Evolutionary conservation across 1,140 invertebrate genomes (phyloP).

Genomic region (Lepidurus arcticus): DNA sequence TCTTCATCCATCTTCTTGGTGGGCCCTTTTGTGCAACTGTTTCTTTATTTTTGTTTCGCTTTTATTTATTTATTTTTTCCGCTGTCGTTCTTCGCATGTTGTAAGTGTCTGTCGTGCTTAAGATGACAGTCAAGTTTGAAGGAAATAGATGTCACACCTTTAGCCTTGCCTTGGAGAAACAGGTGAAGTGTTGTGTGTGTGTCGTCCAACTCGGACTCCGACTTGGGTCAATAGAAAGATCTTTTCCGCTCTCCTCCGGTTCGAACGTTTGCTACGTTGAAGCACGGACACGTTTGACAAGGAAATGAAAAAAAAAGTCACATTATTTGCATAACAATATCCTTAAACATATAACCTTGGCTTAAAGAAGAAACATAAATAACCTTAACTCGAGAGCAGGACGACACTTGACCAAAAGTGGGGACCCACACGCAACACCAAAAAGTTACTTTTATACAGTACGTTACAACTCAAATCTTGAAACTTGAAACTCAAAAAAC

Average conservation of each 20-base stretch:
- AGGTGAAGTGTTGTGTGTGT: slow-evolving; percentile 1
- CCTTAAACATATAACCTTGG: slow-evolving; percentile 11
- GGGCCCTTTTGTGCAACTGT: slow-evolving; percentile 4
- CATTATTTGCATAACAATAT: slow-evolving; percentile 12
- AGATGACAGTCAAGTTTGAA: background rate
- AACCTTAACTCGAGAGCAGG: background rate
- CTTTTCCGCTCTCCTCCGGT: background rate
- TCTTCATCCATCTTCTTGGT: background rate
- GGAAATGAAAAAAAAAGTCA: background rate
- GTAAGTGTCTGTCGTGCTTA: background rate
- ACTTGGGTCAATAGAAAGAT: background rate
- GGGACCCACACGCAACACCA: too few relatives aligned
- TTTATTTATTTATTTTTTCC: slow-evolving; percentile 22
- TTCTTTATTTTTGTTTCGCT: background rate
- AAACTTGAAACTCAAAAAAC: too few relatives aligned
- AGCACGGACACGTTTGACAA: background rate
- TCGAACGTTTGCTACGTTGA: background rate
- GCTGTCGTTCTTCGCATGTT: background rate
- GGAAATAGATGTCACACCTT: slow-evolving; percentile 10
- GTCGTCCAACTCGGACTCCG: background rate
- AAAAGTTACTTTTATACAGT: too few relatives aligned
- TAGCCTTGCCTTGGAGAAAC: slow-evolving; percentile 18
- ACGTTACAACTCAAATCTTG: too few relatives aligned
- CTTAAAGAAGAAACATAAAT: background rate
- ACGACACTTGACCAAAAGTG: too few relatives aligned